Base-by-base conservation (phyloP, 2,888 invertebrate genomes). In the Anagyrus pseudococci region DNA sequence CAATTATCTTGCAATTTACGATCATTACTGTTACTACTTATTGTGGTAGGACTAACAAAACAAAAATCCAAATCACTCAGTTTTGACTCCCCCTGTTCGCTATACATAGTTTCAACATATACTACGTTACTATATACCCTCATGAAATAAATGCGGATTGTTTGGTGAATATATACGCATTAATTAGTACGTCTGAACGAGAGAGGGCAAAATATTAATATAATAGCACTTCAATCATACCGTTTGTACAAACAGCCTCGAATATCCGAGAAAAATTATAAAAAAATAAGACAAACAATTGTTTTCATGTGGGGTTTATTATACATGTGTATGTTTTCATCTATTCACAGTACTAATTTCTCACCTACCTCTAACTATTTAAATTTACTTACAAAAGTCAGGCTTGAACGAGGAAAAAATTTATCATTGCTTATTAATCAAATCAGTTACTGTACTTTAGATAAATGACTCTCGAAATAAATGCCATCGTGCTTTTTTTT, bases 141-240 rank as follows among this genome's bases (percentile, higher is more conserved):
- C 67, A 66, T 70, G 71, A 73, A 63, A 70, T 73, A 68, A 71
- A 70, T 73, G 72, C 71, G 71, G 66, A 70, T 29, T 29, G 63
- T 72, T 75, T 71, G n/a, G n/a, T 74, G 73, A 69, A 64, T 71
- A 73, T 70, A 71, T 72, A 67, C 69, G 71, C 70, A 73, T 73
- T 73, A 71, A 73, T 72, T 49, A 57, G 43, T 52, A 73, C 29
- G 10, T 71, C 60, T 75, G 74, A 76, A 77, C 77, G 75, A 79
- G n/a, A n/a, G 80, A 80, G 80, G 80, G 80, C 79, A 80, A 80
- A 79, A 79, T 80, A 80, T 80, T 79, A 78, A 80, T 80, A 80
- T 76, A 75, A 78, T 79, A 77, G 78, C 76, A 71, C 46, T 60
- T 15, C 52, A 52, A 58, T 43, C 57, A 43, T 56, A 50, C 29